Base-by-base conservation (phyloP, 2,888 invertebrate species). In the Leptarthrus brevirostris region DNA sequence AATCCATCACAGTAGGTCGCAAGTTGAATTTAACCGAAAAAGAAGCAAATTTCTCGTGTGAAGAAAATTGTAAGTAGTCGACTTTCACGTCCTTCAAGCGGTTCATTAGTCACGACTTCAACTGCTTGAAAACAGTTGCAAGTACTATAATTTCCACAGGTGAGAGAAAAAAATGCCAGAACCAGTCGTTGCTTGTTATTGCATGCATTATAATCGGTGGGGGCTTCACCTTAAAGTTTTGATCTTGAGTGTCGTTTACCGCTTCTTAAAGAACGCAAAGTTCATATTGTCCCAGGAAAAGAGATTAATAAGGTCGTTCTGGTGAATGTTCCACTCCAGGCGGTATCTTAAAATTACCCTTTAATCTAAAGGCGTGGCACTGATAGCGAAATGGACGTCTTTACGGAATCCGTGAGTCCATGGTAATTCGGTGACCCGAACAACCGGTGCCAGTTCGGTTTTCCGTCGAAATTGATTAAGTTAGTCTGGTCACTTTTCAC, bases 21-120 rank as follows among this genome's bases (percentile, higher is more conserved):
- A 6, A 30, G 8, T 6, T 30, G 8, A 30, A 30, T 30, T 30
- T 30, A 6, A 8, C 30, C 30, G 5, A 8, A 30, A 30, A 44
- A 12, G 16, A 18, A 52, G 5, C 6, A 52, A 52, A 52, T 52
- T 16, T 52, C 18, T 52, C 22, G 18, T 20, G 22, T 22, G 18
- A 52, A 20, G 52, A 14, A 44, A 44, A 44, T 44, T 1, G 44
- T 10, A 20, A 10, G 52, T 22, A 20, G 52, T 20, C 22, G 10
- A 20, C 20, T 52, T 52, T 52, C 20, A 26, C 16, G 56, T 56
- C 56, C 56, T 56, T 56, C 56, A 56, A 30, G 14, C 0, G n/a
- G 56, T 56, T 56, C 56, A 56, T 56, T 56, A 56, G 56, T 56
- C 56, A 56, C 56, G 30, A 30, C 20, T 56, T 30, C 8, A 18